Evolutionary conservation across 1,140 invertebrate species (phyloP).

Genomic region (Euwallacea similis): DNA sequence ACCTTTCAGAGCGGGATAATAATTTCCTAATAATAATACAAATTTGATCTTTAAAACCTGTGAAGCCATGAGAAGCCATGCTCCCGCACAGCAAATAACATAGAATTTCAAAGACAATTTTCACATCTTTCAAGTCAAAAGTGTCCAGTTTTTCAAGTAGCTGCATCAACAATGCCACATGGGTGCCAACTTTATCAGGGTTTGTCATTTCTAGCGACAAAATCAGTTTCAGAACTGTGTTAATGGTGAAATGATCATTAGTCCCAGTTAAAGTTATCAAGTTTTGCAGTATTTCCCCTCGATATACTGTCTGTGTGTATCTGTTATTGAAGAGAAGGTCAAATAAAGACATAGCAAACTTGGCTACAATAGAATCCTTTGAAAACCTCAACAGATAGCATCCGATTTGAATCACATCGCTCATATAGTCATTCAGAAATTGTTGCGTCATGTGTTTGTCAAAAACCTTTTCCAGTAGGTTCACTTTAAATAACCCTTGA

Average conservation of each 20-base stretch:
- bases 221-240: slow-evolving; percentile 43
- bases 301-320: slow-evolving; percentile 36
- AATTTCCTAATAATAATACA: slow-evolving; percentile 66
- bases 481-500: slow-evolving; percentile 51
- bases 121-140: slow-evolving; percentile 60
- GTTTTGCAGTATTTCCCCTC: slow-evolving; percentile 46
- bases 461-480: slow-evolving; percentile 52
- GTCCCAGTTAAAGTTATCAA: slow-evolving; percentile 42
- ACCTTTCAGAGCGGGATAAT: slow-evolving; percentile 57
- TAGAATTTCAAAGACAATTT: slow-evolving; percentile 57
- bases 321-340: slow-evolving; percentile 42
- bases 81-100: slow-evolving; percentile 59
- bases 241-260: slow-evolving; percentile 40
- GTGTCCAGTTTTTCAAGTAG: slow-evolving; percentile 63
- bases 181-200: slow-evolving; percentile 48
- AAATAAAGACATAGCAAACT: slow-evolving; percentile 44
- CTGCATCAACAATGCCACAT: slow-evolving; percentile 55
- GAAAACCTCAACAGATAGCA: slow-evolving; percentile 41
- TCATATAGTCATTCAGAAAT: slow-evolving; percentile 52
- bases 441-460: slow-evolving; percentile 49
- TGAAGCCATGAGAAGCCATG: slow-evolving; percentile 52
- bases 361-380: slow-evolving; percentile 33
- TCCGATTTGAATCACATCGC: slow-evolving; percentile 53
- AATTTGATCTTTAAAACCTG: slow-evolving; percentile 62
- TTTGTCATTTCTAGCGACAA: slow-evolving; percentile 31